Conservation (phyloP, 2,797 vertebrate genomes). For the Gobio occitaniae region DNA sequence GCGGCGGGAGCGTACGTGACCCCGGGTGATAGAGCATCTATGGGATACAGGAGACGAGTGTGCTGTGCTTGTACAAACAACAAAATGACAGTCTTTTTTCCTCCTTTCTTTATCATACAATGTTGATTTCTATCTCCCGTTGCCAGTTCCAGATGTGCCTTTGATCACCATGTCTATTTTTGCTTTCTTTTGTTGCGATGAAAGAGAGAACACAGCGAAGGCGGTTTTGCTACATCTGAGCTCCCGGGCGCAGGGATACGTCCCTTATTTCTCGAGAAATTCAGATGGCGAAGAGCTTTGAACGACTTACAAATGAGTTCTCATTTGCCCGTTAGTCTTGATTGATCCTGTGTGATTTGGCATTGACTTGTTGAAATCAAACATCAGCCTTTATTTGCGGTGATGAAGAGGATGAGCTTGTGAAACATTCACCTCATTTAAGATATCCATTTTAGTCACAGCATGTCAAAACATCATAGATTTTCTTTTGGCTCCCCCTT, state of each 20-base stretch:
- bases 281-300: slow-evolving; percentile 59
- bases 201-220: slow-evolving; percentile 68
- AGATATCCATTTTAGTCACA: slow-evolving; percentile 67
- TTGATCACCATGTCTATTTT: slow-evolving; percentile 79
- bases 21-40: slow-evolving; percentile 74
- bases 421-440: slow-evolving; percentile 64
- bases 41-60: slow-evolving; percentile 56
- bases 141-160: slow-evolving; percentile 73
- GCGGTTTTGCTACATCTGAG: slow-evolving; percentile 62
- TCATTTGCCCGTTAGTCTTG: slow-evolving; percentile 60
- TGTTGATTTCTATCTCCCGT: slow-evolving; percentile 73
- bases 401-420: slow-evolving; percentile 64
- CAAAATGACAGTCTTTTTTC: slow-evolving; percentile 59
- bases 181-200: slow-evolving; percentile 72
- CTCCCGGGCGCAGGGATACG: slow-evolving; percentile 14
- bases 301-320: slow-evolving; percentile 65
- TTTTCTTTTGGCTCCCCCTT: slow-evolving; percentile 56
- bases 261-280: slow-evolving; percentile 48
- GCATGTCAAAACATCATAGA: slow-evolving; percentile 65
- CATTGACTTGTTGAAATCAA: slow-evolving; percentile 59
- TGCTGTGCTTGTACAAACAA: slow-evolving; percentile 68
- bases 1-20: slow-evolving; percentile 66
- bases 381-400: slow-evolving; percentile 57
- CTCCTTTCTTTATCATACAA: slow-evolving; percentile 56
- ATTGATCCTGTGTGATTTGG: slow-evolving; percentile 56